These are phyloP conservation scores for Chromoteleia sp. DNA, from an alignment of 2,888 invertebrate species.

Conservation along the genomic window DNA sequence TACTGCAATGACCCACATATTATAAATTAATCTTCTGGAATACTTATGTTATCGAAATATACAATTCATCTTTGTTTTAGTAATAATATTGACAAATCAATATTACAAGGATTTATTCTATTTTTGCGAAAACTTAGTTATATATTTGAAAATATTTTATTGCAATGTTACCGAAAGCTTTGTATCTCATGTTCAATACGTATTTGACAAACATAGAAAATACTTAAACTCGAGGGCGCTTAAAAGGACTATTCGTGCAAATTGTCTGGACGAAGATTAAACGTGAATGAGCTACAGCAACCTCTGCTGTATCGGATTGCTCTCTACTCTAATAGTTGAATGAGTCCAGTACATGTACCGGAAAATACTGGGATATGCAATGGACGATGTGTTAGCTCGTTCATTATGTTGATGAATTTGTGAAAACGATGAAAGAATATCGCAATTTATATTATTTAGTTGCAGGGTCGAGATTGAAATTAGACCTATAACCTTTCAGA, in stretches of 20 bases:
- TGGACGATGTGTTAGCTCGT: conserved; percentile 17
- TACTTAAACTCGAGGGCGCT: conserved; percentile 16
- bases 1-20: too few relatives aligned
- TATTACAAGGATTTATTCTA: too few relatives aligned
- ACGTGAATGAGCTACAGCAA: conserved; percentile 35
- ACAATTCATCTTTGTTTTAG: too few relatives aligned
- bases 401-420: conserved; percentile 79
- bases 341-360: conserved; percentile 14
- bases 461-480: too few relatives aligned
- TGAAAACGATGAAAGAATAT: conserved; percentile 55
- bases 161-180: not conserved
- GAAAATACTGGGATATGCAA: conserved; percentile 10
- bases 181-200: conserved; percentile 2
- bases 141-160: not conserved
- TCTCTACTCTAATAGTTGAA: conserved; percentile 9
- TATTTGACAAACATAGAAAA: conserved; percentile 22
- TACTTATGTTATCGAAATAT: too few relatives aligned
- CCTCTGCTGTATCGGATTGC: conserved; percentile 32
- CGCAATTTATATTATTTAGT: too few relatives aligned
- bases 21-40: too few relatives aligned
- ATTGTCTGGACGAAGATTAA: conserved; percentile 45
- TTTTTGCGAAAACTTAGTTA: too few relatives aligned
- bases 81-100: too few relatives aligned
- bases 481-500: too few relatives aligned
- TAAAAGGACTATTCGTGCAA: conserved; percentile 39